Base-by-base conservation (phyloP, 2,113 vertebrate species). In the Himantopus leucocephalus region DNA sequence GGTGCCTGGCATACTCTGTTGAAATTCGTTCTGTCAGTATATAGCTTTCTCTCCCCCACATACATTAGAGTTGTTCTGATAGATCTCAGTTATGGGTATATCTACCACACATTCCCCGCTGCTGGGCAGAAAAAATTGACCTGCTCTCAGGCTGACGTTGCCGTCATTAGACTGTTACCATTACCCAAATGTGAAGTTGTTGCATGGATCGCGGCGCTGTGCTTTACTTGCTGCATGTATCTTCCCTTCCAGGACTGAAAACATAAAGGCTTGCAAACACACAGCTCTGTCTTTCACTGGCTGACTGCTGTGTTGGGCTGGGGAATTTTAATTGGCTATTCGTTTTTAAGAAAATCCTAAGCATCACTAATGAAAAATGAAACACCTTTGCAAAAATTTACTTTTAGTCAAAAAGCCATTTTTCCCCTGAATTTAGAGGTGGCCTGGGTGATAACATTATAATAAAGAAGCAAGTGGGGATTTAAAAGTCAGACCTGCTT, bases 161-260 rank as follows among this genome's bases (percentile, higher is more conserved):
- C 62, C 16, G 26, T 62, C 74, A 45, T 30, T 67, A 77, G 41
- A 34, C 78, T 81, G 45, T 34, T n/a, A 72, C 71, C 53, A 73
- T 60, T 55, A 66, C 9, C 45, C 88, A 73, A 48, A 90, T 3
- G 52, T 39, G 70, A 90, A 75, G 87, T 0, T 82, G 24, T 32
- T 55, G 58, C 81, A 47, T 0, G 0, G 66, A 79, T 56, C 4
- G 5, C 0, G 0, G 70, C 20, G 34, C 62, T 79, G 14, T 32
- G 27, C 76, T 63, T 74, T 88, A 53, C 12, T 77, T 67, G 37
- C 47, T 85, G 24, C 20, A 76, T 20, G 2, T 45, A 67, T 77
- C 56, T 95, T 55, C 62, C 52, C 30, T 63, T 52, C 34, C 29
- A 41, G 14, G 21, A 34, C n/a, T 73, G 41, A 87, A 95, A 92